Conservation (phyloP, 2,888 invertebrate genomes). For the Drosophila cyrtoloma region DNA sequence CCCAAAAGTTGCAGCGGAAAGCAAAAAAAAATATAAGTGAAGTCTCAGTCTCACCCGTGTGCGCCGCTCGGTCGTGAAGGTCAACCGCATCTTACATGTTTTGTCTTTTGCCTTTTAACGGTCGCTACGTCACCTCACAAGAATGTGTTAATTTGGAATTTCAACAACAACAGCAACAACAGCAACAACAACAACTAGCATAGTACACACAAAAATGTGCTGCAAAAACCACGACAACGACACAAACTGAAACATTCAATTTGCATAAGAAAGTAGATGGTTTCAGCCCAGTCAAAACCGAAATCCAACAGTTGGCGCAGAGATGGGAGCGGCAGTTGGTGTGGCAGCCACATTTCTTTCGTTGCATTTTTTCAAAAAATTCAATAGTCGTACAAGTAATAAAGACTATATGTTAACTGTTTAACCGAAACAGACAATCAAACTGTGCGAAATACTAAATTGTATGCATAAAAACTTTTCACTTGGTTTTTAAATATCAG, state of each 20-base stretch:
- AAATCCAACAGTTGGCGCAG: not conserved
- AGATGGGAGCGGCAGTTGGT: not conserved
- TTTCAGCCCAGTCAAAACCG: not conserved
- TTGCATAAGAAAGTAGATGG: constrained; percentile 60
- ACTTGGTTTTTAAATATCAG: not conserved
- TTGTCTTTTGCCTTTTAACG: constrained; percentile 33
- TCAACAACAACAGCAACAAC: constrained; percentile 36
- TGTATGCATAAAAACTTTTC: not conserved
- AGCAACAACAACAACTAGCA: not conserved
- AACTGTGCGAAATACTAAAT: not conserved
- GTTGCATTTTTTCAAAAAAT: not conserved
- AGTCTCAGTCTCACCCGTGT: constrained; percentile 5
- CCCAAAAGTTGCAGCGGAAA: constrained; percentile 19
- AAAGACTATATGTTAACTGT: not conserved
- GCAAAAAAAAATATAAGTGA: constrained; percentile 1
- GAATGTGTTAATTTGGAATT: constrained; percentile 73
- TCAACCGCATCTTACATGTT: constrained; percentile 76
- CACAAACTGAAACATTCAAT: constrained; percentile 39
- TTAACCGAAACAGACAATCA: not conserved
- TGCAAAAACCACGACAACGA: constrained; percentile 9
- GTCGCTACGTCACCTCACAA: constrained; percentile 58
- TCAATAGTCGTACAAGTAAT: not conserved
- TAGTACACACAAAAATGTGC: not conserved
- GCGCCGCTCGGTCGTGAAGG: constrained; percentile 54
- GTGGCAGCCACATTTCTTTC: not conserved